Evolutionary conservation across 2,888 invertebrate species (phyloP).

Genomic region (Polydesmus complanatus): DNA sequence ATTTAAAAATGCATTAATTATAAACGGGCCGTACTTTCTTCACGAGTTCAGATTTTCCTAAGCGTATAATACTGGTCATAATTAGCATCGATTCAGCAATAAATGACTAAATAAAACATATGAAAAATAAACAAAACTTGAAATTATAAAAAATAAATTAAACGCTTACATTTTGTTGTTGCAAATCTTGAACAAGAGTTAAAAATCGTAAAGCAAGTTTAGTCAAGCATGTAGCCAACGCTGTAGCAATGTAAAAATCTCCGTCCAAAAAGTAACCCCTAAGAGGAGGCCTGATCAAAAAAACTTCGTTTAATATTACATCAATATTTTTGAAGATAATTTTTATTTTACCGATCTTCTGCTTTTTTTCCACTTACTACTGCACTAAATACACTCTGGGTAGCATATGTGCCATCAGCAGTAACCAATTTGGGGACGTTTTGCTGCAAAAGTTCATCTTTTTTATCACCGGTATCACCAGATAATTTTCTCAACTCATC

Average conservation of each 20-base stretch:
- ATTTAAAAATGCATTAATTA: background rate
- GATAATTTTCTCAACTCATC: slow-evolving; percentile 51
- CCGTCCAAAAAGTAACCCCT: slow-evolving; percentile 82
- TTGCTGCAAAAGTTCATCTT: slow-evolving; percentile 28
- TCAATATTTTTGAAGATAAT: background rate
- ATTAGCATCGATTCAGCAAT: slow-evolving; percentile 71
- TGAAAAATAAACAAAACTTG: background rate
- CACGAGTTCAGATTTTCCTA: slow-evolving; percentile 55
- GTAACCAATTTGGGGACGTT: slow-evolving; percentile 63
- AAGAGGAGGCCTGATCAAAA: slow-evolving; percentile 46
- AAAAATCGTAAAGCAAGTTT: slow-evolving; percentile 70
- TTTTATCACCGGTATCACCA: slow-evolving; percentile 47
- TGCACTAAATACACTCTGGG: slow-evolving; percentile 90
- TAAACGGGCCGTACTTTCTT: slow-evolving; percentile 27
- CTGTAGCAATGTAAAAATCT: slow-evolving; percentile 90
- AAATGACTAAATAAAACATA: slow-evolving; percentile 23
- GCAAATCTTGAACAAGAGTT: slow-evolving; percentile 29
- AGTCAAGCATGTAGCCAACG: slow-evolving; percentile 75
- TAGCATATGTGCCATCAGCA: slow-evolving; percentile 97
- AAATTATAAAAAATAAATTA: slow-evolving; percentile 6
- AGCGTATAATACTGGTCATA: slow-evolving; percentile 68
- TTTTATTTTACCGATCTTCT: slow-evolving; percentile 10
- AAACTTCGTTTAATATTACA: slow-evolving; percentile 10
- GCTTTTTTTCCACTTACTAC: slow-evolving; percentile 20
- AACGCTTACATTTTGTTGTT: slow-evolving; percentile 32